These are phyloP conservation scores for Gnathonemus echidnorhynchus DNA, from an alignment of 2,113 vertebrate genomes.

Conservation along the genomic window DNA sequence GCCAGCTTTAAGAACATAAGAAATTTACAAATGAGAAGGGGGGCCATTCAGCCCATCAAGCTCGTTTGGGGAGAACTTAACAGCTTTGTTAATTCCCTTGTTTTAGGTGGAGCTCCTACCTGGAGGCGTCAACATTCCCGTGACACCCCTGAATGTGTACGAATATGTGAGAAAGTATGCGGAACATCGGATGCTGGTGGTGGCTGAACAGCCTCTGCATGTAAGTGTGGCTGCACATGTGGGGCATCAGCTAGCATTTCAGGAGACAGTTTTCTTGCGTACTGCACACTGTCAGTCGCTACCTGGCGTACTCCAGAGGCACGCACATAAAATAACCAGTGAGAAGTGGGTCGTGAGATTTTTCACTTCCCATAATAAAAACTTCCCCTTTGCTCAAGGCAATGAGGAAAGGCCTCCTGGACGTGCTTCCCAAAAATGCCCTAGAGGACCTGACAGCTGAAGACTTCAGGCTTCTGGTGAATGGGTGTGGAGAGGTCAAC, in stretches of 20 bases:
- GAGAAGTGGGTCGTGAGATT: background rate
- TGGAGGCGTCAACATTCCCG: constrained; percentile 94
- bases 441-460: constrained; percentile 96
- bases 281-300: background rate
- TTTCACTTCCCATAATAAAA: background rate
- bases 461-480: constrained; percentile 94
- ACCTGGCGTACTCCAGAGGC: background rate
- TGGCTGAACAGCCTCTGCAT: constrained; percentile 92
- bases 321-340: background rate
- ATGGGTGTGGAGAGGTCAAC: constrained; percentile 97
- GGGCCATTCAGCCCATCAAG: no score
- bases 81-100: background rate
- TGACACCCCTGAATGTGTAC: constrained; percentile 95
- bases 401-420: constrained; percentile 95
- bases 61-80: no score
- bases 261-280: background rate
- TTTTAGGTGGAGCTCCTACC: constrained; percentile 89
- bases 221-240: constrained; percentile 62
- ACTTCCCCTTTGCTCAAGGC: constrained; percentile 57
- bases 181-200: constrained; percentile 94
- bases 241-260: background rate
- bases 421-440: constrained; percentile 95
- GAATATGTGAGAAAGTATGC: constrained; percentile 97
- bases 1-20: background rate
- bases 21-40: no score